Evolutionary conservation across 2,888 invertebrate genomes (phyloP).

Genomic region (Eugnorisma glareosa): DNA sequence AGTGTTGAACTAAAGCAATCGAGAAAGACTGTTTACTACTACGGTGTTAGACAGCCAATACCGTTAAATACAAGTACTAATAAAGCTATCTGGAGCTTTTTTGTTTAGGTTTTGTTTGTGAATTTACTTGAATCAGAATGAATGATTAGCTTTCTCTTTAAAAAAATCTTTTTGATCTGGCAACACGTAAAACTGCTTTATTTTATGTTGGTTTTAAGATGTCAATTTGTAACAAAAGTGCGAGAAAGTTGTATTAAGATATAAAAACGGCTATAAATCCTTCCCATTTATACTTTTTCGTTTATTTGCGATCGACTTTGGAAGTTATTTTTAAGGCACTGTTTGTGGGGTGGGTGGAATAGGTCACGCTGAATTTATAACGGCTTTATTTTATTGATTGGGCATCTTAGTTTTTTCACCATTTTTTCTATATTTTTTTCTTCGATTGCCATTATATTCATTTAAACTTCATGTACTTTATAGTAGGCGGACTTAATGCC

Average conservation of each 20-base stretch:
- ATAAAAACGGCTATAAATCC: constrained; percentile 78
- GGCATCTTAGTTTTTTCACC: constrained; percentile 23
- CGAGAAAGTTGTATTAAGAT: constrained; percentile 77
- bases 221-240: constrained; percentile 79
- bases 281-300: constrained; percentile 75
- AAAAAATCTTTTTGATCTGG: constrained; percentile 59
- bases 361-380: constrained; percentile 61
- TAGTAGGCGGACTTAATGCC: not conserved
- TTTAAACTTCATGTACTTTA: not conserved
- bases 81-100: constrained; percentile 2
- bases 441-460: constrained; percentile 23
- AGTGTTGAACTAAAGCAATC: constrained; percentile 33
- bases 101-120: constrained; percentile 13
- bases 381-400: constrained; percentile 55
- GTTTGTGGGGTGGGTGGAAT: constrained; percentile 60
- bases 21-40: not conserved
- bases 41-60: constrained; percentile 16
- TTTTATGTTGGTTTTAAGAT: constrained; percentile 76
- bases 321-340: constrained; percentile 73
- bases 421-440: constrained; percentile 17
- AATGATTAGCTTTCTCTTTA: constrained; percentile 41
- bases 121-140: constrained; percentile 35
- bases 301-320: constrained; percentile 78
- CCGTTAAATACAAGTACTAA: constrained; percentile 23
- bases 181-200: constrained; percentile 63